These are phyloP conservation scores for Cichlasoma orientale DNA, from an alignment of 2,797 vertebrate species.

Conservation along the genomic window DNA sequence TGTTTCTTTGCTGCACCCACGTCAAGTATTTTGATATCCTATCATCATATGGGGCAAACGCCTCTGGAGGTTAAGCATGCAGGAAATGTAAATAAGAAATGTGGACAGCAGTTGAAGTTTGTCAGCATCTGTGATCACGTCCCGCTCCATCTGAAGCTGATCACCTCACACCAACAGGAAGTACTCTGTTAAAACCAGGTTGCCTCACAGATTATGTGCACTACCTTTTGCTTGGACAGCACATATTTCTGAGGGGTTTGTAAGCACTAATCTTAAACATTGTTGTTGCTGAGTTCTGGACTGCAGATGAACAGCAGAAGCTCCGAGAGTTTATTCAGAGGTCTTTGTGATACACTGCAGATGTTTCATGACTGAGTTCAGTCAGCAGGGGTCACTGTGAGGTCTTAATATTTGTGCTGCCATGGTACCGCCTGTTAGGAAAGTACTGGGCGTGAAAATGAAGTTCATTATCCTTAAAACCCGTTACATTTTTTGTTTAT, in stretches of 20 bases:
- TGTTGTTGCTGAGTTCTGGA: background rate
- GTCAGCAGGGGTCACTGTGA: slow-evolving; percentile 47
- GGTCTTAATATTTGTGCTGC: background rate
- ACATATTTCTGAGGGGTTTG: background rate
- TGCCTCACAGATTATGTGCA: background rate
- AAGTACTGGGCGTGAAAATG: background rate
- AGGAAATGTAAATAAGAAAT: background rate
- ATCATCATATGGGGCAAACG: background rate
- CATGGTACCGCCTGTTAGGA: background rate
- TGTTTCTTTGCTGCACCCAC: background rate
- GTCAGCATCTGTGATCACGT: background rate
- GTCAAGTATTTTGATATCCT: background rate
- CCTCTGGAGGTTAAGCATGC: background rate
- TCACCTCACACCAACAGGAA: background rate
- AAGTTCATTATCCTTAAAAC: background rate
- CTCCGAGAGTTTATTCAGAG: background rate
- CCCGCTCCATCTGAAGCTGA: background rate
- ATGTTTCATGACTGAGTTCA: background rate
- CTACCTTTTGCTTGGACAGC: background rate
- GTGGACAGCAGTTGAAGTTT: background rate
- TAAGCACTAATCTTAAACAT: background rate
- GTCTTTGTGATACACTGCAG: background rate
- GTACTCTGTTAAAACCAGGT: background rate
- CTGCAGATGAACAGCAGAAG: background rate
- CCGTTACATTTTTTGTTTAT: too few species aligned